Evolutionary conservation across 2,113 vertebrate genomes (phyloP).

Genomic region (Oxyruncus cristatus): DNA sequence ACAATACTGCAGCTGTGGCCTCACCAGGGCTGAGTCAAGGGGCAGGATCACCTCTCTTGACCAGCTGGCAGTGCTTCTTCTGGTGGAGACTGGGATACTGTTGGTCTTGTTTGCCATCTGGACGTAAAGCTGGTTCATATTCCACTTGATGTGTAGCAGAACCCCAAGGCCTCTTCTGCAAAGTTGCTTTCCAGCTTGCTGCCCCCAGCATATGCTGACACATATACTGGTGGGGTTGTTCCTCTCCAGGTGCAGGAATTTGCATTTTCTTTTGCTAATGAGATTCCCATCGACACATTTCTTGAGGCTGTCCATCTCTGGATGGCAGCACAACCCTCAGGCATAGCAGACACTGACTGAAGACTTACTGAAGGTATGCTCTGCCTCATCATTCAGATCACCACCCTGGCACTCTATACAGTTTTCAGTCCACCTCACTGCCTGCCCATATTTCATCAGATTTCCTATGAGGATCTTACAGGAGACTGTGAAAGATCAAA

Average conservation of each 20-base stretch:
- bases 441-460: not conserved
- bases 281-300: not conserved
- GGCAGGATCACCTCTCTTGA: not conserved
- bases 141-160: not conserved
- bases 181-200: not conserved
- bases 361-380: not conserved
- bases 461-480: not conserved
- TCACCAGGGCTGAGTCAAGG: not conserved
- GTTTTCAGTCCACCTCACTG: not conserved
- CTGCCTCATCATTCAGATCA: not conserved
- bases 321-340: not conserved
- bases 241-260: not conserved
- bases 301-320: not conserved
- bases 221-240: not conserved
- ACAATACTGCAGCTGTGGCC: not conserved
- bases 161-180: not conserved
- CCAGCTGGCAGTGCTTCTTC: not conserved
- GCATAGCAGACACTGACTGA: not conserved
- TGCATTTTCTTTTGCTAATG: not conserved
- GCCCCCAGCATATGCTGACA: fast-evolving
- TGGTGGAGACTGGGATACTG: not conserved
- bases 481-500: not conserved
- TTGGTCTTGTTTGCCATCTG: not conserved
- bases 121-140: not conserved
- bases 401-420: not conserved